Percentiles rank a stretch among this genome's conserved stretches.
Evolutionary conservation across 2,888 invertebrate genomes (phyloP).

Genomic region (Mythimna impura): DNA sequence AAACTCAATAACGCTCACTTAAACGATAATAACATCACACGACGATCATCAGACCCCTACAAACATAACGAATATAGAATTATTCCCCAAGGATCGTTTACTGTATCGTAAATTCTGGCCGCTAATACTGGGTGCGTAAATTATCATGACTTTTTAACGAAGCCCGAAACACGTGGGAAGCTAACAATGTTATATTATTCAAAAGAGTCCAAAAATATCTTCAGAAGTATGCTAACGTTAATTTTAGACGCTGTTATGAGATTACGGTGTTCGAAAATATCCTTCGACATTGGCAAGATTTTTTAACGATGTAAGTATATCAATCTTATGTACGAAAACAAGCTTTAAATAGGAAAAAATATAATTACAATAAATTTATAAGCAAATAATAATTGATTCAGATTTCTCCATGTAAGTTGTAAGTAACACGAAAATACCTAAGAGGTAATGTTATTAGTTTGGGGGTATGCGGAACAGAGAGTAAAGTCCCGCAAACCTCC

Average conservation of each 20-base stretch:
- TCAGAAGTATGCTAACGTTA: neutral
- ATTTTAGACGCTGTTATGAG: constrained; percentile 4
- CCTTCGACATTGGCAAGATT: neutral
- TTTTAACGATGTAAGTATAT: neutral
- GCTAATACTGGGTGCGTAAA: constrained; percentile 23
- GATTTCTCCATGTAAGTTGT: no score
- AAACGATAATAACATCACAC: neutral
- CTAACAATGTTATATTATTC: constrained; percentile 24
- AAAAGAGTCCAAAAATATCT: constrained; percentile 31
- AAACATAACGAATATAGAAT: constrained; percentile 6
- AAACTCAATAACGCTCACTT: neutral
- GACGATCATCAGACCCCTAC: neutral
- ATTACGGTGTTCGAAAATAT: neutral
- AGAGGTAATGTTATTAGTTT: no score
- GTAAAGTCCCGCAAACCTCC: no score
- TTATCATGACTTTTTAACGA: constrained; percentile 57
- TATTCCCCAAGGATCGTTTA: constrained; percentile 31
- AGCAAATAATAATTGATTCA: no score
- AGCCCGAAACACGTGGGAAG: constrained; percentile 13
- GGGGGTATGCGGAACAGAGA: no score
- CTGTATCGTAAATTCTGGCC: neutral
- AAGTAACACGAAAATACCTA: no score
- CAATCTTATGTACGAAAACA: no score
- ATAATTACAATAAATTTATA: no score
- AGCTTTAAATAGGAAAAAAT: no score